Percentiles rank a stretch among this genome's conserved stretches.
phyloP scores from a whole-genome alignment of 1,140 invertebrate species.

The Thalassaphorura encarpata region DNA sequence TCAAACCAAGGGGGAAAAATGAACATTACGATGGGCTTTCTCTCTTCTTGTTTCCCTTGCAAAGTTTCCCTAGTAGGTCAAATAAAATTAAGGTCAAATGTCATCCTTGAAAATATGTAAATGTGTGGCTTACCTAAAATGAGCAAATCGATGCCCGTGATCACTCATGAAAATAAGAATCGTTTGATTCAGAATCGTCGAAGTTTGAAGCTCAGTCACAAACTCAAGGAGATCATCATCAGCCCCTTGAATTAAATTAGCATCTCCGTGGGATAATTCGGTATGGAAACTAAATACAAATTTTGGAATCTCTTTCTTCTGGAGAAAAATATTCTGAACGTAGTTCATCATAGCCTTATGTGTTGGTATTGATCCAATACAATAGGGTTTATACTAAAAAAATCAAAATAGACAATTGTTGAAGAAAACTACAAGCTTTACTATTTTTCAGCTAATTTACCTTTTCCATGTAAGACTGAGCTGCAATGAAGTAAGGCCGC shows the following conservation, averaged over 20 bases:
- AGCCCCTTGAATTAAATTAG: slow-evolving; percentile 61
- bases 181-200: slow-evolving; percentile 59
- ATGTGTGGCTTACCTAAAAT: slow-evolving; percentile 5
- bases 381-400: slow-evolving; percentile 43
- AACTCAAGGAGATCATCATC: slow-evolving; percentile 59
- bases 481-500: slow-evolving; percentile 60
- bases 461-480: slow-evolving; percentile 43
- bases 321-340: slow-evolving; percentile 48
- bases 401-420: no score
- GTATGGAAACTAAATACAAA: slow-evolving; percentile 80
- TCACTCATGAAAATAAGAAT: slow-evolving; percentile 76
- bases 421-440: no score
- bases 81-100: no score
- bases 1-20: slow-evolving; percentile 58
- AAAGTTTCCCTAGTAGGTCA: slow-evolving; percentile 65
- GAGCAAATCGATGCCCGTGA: slow-evolving; percentile 63
- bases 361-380: slow-evolving; percentile 63
- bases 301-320: slow-evolving; percentile 56
- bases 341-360: slow-evolving; percentile 63
- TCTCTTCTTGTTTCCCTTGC: slow-evolving; percentile 81
- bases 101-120: slow-evolving; percentile 53
- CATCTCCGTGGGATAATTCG: slow-evolving; percentile 79
- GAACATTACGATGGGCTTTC: slow-evolving; percentile 73
- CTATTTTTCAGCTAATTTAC: no score
- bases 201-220: slow-evolving; percentile 44